phyloP scores from a whole-genome alignment of 1,140 invertebrate genomes.

The Gerris buenoi region DNA sequence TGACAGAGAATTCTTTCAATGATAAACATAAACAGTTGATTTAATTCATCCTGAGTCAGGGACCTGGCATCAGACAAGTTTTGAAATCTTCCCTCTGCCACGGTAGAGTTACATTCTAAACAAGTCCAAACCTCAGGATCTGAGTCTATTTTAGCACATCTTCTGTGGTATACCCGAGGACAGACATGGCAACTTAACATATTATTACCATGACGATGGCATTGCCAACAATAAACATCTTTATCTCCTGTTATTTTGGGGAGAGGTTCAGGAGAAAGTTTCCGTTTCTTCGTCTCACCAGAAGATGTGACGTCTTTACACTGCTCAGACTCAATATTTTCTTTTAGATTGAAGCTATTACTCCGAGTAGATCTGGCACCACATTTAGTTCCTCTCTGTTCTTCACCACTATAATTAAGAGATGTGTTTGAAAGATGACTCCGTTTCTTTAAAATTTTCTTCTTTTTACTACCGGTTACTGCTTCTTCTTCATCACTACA shows the following conservation, averaged over 20 bases:
- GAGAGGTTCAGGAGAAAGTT: too few species aligned
- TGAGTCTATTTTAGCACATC: constrained; percentile 46
- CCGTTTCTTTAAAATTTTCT: too few species aligned
- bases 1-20: constrained; percentile 53
- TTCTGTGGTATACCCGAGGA: constrained; percentile 67
- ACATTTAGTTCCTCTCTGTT: too few species aligned
- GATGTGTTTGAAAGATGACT: too few species aligned
- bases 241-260: constrained; percentile 12
- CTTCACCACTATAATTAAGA: too few species aligned
- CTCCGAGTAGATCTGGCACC: too few species aligned
- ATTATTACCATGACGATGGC: constrained; percentile 49
- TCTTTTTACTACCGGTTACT: too few species aligned
- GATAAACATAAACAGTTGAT: constrained; percentile 55
- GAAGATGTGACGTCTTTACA: too few species aligned
- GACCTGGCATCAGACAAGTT: constrained; percentile 31
- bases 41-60: constrained; percentile 53
- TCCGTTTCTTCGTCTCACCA: too few species aligned
- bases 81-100: constrained; percentile 62
- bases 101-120: constrained; percentile 63
- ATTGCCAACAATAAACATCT: constrained; percentile 57
- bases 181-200: constrained; percentile 59
- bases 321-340: too few species aligned
- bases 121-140: constrained; percentile 60
- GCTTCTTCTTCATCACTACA: too few species aligned
- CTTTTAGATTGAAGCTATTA: too few species aligned